phyloP scores from a whole-genome alignment of 2,797 vertebrate genomes.

The Taenioides sp. region DNA sequence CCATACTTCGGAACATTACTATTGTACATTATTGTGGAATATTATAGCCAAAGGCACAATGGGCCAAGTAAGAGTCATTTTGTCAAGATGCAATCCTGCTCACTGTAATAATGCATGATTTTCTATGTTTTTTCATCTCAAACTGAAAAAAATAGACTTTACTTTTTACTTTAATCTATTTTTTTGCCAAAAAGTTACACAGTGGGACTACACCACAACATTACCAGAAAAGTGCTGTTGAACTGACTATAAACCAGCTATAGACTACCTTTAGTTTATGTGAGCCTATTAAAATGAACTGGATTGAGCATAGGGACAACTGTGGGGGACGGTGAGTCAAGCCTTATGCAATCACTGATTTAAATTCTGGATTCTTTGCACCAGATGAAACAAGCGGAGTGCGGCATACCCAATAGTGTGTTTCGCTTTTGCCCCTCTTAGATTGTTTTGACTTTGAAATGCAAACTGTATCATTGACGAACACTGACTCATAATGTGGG shows the following conservation, averaged over 20 bases:
- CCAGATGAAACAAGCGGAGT: neutral
- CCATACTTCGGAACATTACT: too few relatives aligned
- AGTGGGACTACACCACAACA: neutral
- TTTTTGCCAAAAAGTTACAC: neutral
- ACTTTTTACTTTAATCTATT: too few relatives aligned
- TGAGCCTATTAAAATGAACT: neutral
- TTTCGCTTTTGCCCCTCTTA: conserved; percentile 13
- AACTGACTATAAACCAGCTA: neutral
- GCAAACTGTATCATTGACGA: conserved; percentile 65
- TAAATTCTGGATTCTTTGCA: neutral
- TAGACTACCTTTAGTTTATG: neutral
- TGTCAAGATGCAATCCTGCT: too few relatives aligned
- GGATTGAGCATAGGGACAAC: neutral
- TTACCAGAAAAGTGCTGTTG: neutral
- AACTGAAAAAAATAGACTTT: too few relatives aligned
- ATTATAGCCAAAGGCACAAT: too few relatives aligned
- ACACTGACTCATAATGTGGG: conserved; percentile 74
- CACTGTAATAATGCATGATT: too few relatives aligned
- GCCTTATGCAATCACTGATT: conserved; percentile 1
- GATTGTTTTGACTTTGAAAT: conserved; percentile 53
- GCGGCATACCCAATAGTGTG: neutral
- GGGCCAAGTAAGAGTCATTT: too few relatives aligned
- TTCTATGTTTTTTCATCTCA: too few relatives aligned
- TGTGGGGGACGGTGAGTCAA: conserved; percentile 5
- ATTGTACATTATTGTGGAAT: too few relatives aligned